A percentile compares a stretch with the other conserved stretches of the same genome.
Conservation (phyloP, 2,113 vertebrate species). For the Silurus glanis region DNA sequence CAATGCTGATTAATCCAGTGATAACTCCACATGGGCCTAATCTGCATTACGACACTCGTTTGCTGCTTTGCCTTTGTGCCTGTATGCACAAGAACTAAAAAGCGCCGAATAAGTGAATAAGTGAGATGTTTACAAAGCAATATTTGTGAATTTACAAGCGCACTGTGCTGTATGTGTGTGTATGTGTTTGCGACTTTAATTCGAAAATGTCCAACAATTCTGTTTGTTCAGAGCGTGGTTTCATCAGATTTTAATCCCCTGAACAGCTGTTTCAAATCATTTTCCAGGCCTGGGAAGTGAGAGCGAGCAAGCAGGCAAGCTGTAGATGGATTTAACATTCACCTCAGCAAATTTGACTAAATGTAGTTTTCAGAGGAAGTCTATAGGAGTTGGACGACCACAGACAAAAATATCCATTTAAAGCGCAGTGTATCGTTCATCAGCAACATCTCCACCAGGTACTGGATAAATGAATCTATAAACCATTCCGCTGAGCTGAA, state of each 20-base stretch:
- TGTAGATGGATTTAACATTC: constrained; percentile 35
- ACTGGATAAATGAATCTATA: not conserved
- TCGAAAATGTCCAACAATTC: constrained; percentile 60
- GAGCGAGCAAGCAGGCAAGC: not conserved
- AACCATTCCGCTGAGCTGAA: not conserved
- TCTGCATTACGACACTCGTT: constrained; percentile 43
- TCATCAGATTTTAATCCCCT: constrained; percentile 69
- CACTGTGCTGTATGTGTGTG: constrained; percentile 40
- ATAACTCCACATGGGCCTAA: constrained; percentile 53
- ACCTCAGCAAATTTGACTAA: constrained; percentile 55
- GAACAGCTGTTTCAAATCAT: constrained; percentile 74
- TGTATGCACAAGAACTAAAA: constrained; percentile 9
- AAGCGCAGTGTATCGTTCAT: constrained; percentile 48
- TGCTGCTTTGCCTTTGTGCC: constrained; percentile 17
- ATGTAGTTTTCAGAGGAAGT: constrained; percentile 53
- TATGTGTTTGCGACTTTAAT: constrained; percentile 55
- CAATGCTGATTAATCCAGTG: constrained; percentile 42
- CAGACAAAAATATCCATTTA: constrained; percentile 45
- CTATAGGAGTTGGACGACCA: constrained; percentile 34
- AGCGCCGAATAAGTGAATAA: constrained; percentile 17
- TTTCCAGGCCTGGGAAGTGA: constrained; percentile 63
- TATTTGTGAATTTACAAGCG: constrained; percentile 29
- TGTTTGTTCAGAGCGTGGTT: constrained; percentile 67
- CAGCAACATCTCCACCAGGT: constrained; percentile 19
- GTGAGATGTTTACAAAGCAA: not conserved